A percentile compares a stretch with the other conserved stretches of the same genome.
phyloP scores from a whole-genome alignment of 2,113 vertebrate genomes.

The Cacatua alba region DNA sequence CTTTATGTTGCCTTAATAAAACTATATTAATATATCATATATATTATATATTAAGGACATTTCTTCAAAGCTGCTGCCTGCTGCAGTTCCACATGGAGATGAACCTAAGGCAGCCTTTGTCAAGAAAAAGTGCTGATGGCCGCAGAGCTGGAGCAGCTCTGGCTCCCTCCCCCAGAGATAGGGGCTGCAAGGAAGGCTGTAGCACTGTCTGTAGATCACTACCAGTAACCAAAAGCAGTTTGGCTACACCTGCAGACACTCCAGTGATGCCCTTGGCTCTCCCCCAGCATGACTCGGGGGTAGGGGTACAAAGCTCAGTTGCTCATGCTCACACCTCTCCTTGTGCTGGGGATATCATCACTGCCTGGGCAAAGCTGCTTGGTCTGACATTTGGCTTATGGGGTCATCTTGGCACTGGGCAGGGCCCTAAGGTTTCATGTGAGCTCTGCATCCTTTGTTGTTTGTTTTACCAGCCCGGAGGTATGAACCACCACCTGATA shows the following conservation, averaged over 20 bases:
- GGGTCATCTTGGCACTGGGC: neutral
- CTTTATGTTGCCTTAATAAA: neutral
- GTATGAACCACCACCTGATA: fast-evolving
- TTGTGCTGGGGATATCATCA: fast-evolving
- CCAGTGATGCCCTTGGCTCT: fast-evolving
- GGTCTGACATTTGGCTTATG: neutral
- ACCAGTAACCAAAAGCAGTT: neutral
- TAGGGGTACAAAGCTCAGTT: neutral
- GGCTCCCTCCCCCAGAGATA: neutral
- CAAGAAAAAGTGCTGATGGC: neutral
- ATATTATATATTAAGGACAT: neutral
- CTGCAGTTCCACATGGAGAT: neutral
- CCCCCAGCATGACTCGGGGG: fast-evolving
- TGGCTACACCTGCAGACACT: neutral
- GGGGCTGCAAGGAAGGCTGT: neutral
- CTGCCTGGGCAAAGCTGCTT: fast-evolving
- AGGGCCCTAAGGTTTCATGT: neutral
- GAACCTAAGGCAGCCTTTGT: neutral
- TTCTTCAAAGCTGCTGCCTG: neutral
- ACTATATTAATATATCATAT: neutral
- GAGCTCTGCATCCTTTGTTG: neutral
- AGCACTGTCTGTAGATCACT: neutral
- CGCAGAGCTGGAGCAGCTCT: neutral
- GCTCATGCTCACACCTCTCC: neutral
- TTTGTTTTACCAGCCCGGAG: neutral